Evolutionary conservation across 2,113 vertebrate genomes (phyloP).

Genomic region (Oryzias celebensis): DNA sequence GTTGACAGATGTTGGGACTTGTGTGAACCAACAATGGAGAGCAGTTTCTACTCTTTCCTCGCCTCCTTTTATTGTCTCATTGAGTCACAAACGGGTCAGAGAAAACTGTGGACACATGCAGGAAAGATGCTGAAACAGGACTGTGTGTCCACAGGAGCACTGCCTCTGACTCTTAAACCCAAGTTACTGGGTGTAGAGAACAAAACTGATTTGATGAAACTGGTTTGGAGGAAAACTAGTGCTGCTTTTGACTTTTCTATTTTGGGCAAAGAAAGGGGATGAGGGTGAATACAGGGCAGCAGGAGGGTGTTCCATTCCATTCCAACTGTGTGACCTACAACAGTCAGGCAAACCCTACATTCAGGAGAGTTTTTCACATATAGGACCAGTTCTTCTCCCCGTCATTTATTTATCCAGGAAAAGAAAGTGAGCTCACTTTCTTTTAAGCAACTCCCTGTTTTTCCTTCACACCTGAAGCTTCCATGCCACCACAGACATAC

Average conservation of each 20-base stretch:
- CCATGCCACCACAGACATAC: constrained; percentile 2
- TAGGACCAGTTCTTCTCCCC: constrained; percentile 17
- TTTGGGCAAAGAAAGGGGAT: constrained; percentile 83
- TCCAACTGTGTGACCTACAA: constrained; percentile 91
- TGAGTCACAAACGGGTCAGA: constrained; percentile 33
- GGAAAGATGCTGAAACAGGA: constrained; percentile 16
- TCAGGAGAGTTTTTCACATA: constrained; percentile 17
- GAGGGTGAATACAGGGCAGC: constrained; percentile 83
- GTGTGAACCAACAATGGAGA: background rate
- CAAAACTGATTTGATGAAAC: constrained; percentile 85
- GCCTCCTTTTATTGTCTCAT: constrained; percentile 38
- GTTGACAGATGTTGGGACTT: constrained; percentile 30
- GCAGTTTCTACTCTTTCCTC: constrained; percentile 17
- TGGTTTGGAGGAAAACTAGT: constrained; percentile 79
- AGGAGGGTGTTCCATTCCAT: constrained; percentile 77
- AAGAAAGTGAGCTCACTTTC: constrained; percentile 24
- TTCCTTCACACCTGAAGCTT: constrained; percentile 32
- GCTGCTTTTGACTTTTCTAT: constrained; percentile 82
- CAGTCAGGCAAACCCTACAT: constrained; percentile 75
- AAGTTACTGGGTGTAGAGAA: constrained; percentile 75
- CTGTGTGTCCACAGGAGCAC: constrained; percentile 16
- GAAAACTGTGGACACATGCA: constrained; percentile 8
- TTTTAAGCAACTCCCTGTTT: constrained; percentile 12
- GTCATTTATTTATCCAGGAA: constrained; percentile 42
- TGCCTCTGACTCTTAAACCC: constrained; percentile 66